phyloP scores from a whole-genome alignment of 2,797 vertebrate genomes.

The Eulemur albifrons region DNA sequence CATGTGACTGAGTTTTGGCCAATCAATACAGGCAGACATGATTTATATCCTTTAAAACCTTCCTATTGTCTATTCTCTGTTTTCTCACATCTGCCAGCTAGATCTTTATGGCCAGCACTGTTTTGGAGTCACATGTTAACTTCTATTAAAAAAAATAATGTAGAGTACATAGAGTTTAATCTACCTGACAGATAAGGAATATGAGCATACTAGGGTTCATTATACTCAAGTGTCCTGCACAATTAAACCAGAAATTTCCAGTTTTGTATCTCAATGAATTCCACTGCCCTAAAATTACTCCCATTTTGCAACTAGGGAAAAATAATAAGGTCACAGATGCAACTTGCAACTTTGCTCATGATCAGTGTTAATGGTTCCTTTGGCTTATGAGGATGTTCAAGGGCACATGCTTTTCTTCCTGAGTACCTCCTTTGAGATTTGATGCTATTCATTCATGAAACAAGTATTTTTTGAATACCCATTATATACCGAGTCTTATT shows the following conservation, averaged over 20 bases:
- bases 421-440: background rate
- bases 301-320: background rate
- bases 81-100: background rate
- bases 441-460: background rate
- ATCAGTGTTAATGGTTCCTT: background rate
- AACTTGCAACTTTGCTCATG: background rate
- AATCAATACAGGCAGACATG: background rate
- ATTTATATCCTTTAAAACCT: background rate
- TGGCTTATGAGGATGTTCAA: background rate
- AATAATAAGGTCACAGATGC: background rate
- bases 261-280: background rate
- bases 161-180: background rate
- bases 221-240: background rate
- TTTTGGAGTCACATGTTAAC: background rate
- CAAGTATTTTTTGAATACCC: background rate
- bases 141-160: background rate
- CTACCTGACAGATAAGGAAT: background rate
- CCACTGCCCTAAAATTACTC: background rate
- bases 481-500: background rate
- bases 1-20: background rate
- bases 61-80: background rate
- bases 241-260: background rate
- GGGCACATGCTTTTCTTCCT: background rate
- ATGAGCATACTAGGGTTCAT: background rate
- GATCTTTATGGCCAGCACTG: background rate